Conservation (phyloP, 2,888 invertebrate genomes). For the Xanthorhoe spadicearia region DNA sequence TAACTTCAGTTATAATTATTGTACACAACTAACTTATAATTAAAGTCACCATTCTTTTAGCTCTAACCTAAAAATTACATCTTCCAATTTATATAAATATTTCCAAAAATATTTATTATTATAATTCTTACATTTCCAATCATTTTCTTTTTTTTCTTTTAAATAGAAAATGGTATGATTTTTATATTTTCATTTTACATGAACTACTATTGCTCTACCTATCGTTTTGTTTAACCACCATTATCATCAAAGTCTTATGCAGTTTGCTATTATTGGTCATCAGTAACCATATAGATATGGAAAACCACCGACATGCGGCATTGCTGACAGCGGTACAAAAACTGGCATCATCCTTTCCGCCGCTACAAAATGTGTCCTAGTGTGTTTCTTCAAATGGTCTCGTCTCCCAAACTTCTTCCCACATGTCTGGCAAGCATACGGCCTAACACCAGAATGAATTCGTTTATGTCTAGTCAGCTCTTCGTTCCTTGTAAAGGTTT, state of each 20-base stretch:
- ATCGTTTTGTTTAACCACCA: background rate
- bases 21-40: constrained; percentile 14
- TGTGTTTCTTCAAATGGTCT: constrained; percentile 97
- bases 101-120: no score
- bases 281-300: constrained; percentile 86
- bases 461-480: constrained; percentile 96
- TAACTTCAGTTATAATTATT: constrained; percentile 11
- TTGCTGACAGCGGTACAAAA: constrained; percentile 85
- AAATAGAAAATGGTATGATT: background rate
- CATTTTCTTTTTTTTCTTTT: background rate
- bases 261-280: constrained; percentile 31
- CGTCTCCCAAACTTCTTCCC: constrained; percentile 97
- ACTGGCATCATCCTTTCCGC: constrained; percentile 86
- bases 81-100: background rate
- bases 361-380: constrained; percentile 90
- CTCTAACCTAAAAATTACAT: constrained; percentile 4
- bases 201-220: background rate
- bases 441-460: constrained; percentile 94
- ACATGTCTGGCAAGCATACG: constrained; percentile 94
- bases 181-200: no score
- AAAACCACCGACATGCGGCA: constrained; percentile 69
- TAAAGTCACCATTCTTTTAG: constrained; percentile 19
- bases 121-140: no score
- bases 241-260: no score
- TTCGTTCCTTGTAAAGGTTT: constrained; percentile 96